Base-by-base conservation (phyloP, 2,888 invertebrate genomes). In the Agrochola circellaris region DNA sequence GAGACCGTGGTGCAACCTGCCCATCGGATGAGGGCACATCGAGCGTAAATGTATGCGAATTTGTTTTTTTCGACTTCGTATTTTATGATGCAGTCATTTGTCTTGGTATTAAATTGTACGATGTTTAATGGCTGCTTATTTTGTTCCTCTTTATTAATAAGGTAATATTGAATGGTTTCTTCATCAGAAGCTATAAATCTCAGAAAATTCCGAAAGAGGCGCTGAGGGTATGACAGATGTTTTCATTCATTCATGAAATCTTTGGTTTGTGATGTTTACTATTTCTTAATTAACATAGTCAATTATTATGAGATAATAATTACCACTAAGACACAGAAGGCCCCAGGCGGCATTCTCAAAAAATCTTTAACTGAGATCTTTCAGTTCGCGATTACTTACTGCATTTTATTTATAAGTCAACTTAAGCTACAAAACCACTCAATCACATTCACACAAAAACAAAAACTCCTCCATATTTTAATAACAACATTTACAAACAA, bases 1-100 rank as follows among this genome's bases (percentile, higher is more conserved):
- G 92, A 92, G 89, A 92, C 89, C 87, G 89, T 89, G 89, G 89
- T 87, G 88, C 86, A 84, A 81, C 77, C 66, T 79, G 84, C 60
- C 45, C 45, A 77, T 65, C 86, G 80, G 91, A 48, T 71, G 23
- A 82, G 54, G 88, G 67, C 72, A 90, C 90, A 95, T 85, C 83
- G 84, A 84, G 92, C 1, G 77, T 17, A 66, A 76, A 66, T 38
- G 1, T 56, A 67, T 73, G 82, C 71, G 62, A 73, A 71, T 54
- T 58, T 7, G 34, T 58, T 56, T 76, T 68, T 58, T 34, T 48
- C 0, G 0, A 23, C 0, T 45, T 15, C 48, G 30, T 13, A 34
- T 62, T 71, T 68, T 62, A 60, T 30, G 23, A 30, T 54, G 58
- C 23, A 23, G 51, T 26, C n/a, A 45, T 77, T 77, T 75, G 20